phyloP scores from a whole-genome alignment of 2,113 vertebrate genomes.

The Oncorhynchus clarkii region DNA sequence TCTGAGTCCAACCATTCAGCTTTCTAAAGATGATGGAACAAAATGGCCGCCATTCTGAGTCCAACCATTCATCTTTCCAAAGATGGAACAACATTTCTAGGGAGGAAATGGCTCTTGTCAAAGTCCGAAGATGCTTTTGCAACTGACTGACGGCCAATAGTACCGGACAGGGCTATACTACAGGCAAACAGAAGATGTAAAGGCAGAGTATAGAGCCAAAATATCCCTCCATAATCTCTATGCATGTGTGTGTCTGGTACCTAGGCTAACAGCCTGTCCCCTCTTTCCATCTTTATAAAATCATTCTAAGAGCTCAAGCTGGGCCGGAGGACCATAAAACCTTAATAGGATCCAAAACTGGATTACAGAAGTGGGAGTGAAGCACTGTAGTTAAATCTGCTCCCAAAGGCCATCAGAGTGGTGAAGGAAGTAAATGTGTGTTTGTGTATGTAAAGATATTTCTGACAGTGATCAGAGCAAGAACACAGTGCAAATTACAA shows the following conservation, averaged over 20 bases:
- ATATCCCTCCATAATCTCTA: constrained; percentile 16
- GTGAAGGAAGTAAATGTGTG: neutral
- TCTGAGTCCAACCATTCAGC: too few relatives aligned
- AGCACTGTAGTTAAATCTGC: neutral
- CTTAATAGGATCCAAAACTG: too few relatives aligned
- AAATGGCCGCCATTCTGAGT: too few relatives aligned
- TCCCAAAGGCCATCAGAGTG: neutral
- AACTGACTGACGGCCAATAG: neutral
- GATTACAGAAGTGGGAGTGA: neutral
- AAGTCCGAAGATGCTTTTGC: constrained; percentile 4
- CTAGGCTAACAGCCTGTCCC: neutral
- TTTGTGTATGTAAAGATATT: neutral
- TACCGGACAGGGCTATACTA: too few relatives aligned
- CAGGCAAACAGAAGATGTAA: too few relatives aligned
- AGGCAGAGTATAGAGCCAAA: neutral
- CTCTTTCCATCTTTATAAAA: neutral
- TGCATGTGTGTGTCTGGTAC: neutral
- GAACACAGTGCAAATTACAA: too few relatives aligned
- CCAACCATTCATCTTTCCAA: too few relatives aligned
- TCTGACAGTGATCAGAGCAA: too few relatives aligned
- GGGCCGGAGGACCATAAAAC: too few relatives aligned
- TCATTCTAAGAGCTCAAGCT: too few relatives aligned
- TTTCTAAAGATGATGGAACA: too few relatives aligned
- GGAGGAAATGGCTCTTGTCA: neutral
- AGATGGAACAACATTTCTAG: neutral